Base-by-base conservation (phyloP, 64 coral and sea anemone species). In the Exaiptasia diaphana region DNA sequence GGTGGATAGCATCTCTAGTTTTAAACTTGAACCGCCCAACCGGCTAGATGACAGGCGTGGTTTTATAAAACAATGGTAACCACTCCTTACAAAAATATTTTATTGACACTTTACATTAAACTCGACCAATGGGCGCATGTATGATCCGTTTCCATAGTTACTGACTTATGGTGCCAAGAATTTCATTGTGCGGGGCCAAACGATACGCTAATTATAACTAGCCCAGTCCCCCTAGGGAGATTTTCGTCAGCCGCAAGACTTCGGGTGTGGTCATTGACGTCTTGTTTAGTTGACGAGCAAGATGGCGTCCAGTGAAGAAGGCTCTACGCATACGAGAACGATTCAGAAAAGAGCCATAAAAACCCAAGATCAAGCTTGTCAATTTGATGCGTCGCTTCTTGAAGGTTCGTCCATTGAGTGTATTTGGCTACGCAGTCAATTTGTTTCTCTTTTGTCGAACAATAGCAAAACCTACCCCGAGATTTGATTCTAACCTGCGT, bases 341-440 rank as follows among this genome's bases (percentile, higher is more conserved):
- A 79, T 95, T 78, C 91, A 89, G 61, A 95, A 90, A 60, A 78
- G 91, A 88, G 80, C 91, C n/a, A 95, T 89, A 80, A 95, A 99
- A 93, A 99, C 89, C 0, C 95, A 99, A 88, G 95, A 99, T 82
- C 95, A 99, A 23, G 95, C 95, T 15, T 99, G 95, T 50, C 95
- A 99, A 41, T 99, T 99, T 59, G 95, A 99, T 99, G 85, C 95
- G 42, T 88, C 90, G 26, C 85, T 99, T 35, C 74, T 99, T 10
- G 95, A 99, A 93, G 95, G 95, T 99, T 53, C 85, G 79, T 58
- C 14, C 13, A 34, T n/a, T 34, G 61, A 65, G 4, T 12, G 33
- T 65, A 35, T 65, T 35, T 65, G 31, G 18, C 38, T 1, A 12
- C 30, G 61, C 61, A 28, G 61, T 35, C 61, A 65, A 35, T 65